Percentiles rank a stretch among this genome's conserved stretches.
These are phyloP conservation scores for Mesitornis unicolor DNA, from an alignment of 2,113 vertebrate species.

Conservation along the genomic window DNA sequence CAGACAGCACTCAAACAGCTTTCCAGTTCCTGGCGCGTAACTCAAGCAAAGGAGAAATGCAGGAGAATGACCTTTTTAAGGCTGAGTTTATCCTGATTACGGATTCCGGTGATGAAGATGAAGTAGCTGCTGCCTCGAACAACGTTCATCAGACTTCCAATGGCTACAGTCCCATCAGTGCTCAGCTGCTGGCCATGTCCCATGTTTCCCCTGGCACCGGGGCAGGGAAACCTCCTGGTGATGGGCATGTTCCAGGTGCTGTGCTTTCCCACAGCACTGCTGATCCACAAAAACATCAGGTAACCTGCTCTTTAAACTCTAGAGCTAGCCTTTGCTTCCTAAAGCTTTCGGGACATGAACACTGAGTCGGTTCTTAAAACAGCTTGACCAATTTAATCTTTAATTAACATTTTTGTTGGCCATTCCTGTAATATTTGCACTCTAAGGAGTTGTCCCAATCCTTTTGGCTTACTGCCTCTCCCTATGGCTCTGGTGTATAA, in stretches of 20 bases:
- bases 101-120: constrained; percentile 76
- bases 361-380: background rate
- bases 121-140: constrained; percentile 31
- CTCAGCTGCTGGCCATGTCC: constrained; percentile 42
- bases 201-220: background rate
- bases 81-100: constrained; percentile 85
- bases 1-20: background rate
- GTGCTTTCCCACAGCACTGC: background rate
- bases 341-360: background rate
- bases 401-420: background rate
- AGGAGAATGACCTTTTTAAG: constrained; percentile 81
- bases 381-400: background rate
- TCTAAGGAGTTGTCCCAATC: background rate
- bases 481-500: background rate
- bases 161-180: background rate
- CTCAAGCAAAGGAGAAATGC: constrained; percentile 68
- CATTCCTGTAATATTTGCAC: background rate
- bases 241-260: background rate
- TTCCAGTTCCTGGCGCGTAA: background rate
- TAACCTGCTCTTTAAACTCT: constrained; percentile 38
- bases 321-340: background rate
- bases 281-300: constrained; percentile 68
- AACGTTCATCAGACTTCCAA: background rate
- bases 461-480: background rate
- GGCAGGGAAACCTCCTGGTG: background rate